Evolutionary conservation across 2,113 vertebrate species (phyloP).

Genomic region (Nyctereutes procyonoides): DNA sequence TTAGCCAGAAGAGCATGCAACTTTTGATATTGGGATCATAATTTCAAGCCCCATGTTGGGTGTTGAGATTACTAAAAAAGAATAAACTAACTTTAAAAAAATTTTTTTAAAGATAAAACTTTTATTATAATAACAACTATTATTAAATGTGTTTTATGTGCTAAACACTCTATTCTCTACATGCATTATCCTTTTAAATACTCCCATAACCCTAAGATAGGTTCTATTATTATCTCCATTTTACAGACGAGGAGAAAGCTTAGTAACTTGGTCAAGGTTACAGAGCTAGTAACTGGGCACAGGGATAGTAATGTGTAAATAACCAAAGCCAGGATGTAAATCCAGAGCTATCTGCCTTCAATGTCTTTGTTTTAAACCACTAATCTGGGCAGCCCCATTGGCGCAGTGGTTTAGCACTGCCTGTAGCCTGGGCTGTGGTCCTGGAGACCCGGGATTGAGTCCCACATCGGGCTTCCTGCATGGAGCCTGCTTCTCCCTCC

Average conservation of each 20-base stretch:
- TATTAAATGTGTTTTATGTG: neutral
- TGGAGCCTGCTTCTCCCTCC: no score
- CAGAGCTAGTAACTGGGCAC: neutral
- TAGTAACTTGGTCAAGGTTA: neutral
- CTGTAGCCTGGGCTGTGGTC: no score
- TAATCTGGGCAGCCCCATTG: neutral
- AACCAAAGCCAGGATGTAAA: neutral
- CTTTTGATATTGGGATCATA: neutral
- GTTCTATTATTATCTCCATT: neutral
- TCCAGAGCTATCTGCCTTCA: neutral
- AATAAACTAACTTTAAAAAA: neutral
- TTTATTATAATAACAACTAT: neutral
- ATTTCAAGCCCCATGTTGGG: neutral
- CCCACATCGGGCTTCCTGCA: no score
- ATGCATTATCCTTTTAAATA: neutral
- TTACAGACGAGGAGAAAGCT: neutral
- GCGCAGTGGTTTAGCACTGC: accelerated
- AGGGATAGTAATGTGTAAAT: neutral
- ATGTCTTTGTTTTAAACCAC: neutral
- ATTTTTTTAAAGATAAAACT: neutral
- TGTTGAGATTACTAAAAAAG: neutral
- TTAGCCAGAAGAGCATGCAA: neutral
- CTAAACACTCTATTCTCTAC: neutral
- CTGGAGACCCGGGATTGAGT: no score
- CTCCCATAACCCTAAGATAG: neutral